Percentiles rank a stretch among this genome's conserved stretches.
phyloP scores from a whole-genome alignment of 1,140 invertebrate genomes.

The Spodoptera litura region DNA sequence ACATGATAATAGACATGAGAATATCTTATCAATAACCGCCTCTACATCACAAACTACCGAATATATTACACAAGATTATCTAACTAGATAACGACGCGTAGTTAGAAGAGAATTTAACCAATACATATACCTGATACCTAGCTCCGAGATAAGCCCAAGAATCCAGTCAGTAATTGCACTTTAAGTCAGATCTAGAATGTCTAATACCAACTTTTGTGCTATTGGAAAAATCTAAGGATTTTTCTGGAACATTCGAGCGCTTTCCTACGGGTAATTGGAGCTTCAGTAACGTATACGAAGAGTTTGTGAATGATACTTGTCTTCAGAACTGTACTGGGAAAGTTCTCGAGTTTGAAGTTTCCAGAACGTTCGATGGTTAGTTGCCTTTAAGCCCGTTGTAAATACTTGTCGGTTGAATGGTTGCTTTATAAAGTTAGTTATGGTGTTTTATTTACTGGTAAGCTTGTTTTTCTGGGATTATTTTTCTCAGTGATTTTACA shows the following conservation, averaged over 20 bases:
- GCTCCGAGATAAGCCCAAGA: not conserved
- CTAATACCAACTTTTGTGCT: constrained; percentile 4
- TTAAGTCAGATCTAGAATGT: constrained; percentile 6
- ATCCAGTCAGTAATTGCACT: constrained; percentile 2
- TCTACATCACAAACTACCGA: no score
- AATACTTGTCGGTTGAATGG: not conserved
- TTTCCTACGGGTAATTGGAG: constrained; percentile 15
- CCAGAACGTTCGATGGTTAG: not conserved
- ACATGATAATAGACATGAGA: no score
- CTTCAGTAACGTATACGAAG: not conserved
- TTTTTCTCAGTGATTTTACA: no score
- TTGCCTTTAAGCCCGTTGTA: not conserved
- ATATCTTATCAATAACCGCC: no score
- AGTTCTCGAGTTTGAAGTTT: not conserved
- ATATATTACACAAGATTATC: no score
- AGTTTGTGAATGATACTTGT: not conserved
- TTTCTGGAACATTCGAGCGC: constrained; percentile 5
- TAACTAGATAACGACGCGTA: no score
- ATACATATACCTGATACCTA: not conserved
- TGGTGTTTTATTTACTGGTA: not conserved
- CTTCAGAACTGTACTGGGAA: not conserved
- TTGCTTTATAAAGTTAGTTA: not conserved
- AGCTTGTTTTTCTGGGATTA: no score
- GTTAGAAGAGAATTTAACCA: not conserved
- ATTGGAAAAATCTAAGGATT: constrained; percentile 12